These are phyloP conservation scores for Pempheris klunzingeri DNA, from an alignment of 2,797 vertebrate genomes.

Conservation along the genomic window DNA sequence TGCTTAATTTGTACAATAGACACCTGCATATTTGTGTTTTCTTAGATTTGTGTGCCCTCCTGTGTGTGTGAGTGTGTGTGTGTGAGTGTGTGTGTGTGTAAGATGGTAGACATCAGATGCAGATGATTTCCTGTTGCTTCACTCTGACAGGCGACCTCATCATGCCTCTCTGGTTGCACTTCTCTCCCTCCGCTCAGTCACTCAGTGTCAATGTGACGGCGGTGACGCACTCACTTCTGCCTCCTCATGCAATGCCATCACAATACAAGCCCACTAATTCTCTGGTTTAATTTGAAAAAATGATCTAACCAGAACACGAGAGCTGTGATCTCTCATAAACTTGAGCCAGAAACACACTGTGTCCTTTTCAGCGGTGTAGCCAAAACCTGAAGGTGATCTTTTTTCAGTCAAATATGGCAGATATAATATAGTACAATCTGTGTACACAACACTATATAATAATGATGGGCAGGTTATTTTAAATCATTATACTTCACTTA, in stretches of 20 bases:
- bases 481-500: neutral
- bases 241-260: conserved; percentile 38
- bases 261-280: neutral
- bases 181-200: conserved; percentile 76
- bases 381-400: neutral
- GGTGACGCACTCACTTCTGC: conserved; percentile 64
- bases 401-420: neutral
- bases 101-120: conserved; percentile 83
- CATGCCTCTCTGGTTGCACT: conserved; percentile 85
- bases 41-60: neutral
- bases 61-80: conserved; percentile 24
- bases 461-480: neutral
- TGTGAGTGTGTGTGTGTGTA: conserved; percentile 57
- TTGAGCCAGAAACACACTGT: neutral
- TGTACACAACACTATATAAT: neutral
- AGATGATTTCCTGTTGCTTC: conserved; percentile 87
- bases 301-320: neutral
- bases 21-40: conserved; percentile 12
- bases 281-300: neutral
- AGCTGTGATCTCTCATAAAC: neutral
- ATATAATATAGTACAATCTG: neutral
- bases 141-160: conserved; percentile 72
- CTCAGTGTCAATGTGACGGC: conserved; percentile 57
- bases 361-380: neutral
- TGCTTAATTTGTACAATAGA: neutral